Base-by-base conservation (phyloP, 2,797 vertebrate genomes). In the Halcyon chelicuti region DNA sequence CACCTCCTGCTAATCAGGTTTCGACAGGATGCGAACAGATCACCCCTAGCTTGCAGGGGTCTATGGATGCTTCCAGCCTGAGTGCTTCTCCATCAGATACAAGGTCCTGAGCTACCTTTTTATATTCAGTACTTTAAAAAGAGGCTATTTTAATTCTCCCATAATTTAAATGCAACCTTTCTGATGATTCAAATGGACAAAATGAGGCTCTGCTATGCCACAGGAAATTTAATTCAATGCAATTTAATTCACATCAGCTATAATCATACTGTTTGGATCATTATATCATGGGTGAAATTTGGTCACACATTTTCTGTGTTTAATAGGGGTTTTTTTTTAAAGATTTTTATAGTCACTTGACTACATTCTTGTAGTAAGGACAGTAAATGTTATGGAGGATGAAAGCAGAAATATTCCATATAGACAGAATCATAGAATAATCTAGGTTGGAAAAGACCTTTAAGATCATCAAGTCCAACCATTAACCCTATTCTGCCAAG, bases 81-180 rank as follows among this genome's bases (percentile, higher is more conserved):
- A 97, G 97, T 63, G 95, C 98, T 94, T 98, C 98, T 95, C 97
- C 98, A 94, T 98, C 98, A 61, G 98, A 99, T 93, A 98, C 98
- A 98, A 99, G 99, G 99, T 99, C 94, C 97, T 98, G 88, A 94
- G 37, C 95, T 97, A 93, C 63, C 91, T 97, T 97, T 96, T 95
- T n/a, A 5, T 73, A 25, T 91, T 88, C 57, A 39, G 7, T 91
- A 37, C 18, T 92, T 73, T 42, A 46, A 68, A 74, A 73, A 58
- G 12, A 72, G 21, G 7, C 4, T 35, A 10, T 71, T 65, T 94
- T 83, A 72, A 87, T 94, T 91, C 28, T 84, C 47, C 71, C 91
- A 54, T 93, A 37, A 85, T 62, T 63, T n/a, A 73, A 81, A 51
- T 75, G 16, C 7, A 83, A 31, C 4, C 5, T 70, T 95, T 91